phyloP scores from a whole-genome alignment of 2,797 vertebrate genomes.

The Centroberyx gerrardi region DNA sequence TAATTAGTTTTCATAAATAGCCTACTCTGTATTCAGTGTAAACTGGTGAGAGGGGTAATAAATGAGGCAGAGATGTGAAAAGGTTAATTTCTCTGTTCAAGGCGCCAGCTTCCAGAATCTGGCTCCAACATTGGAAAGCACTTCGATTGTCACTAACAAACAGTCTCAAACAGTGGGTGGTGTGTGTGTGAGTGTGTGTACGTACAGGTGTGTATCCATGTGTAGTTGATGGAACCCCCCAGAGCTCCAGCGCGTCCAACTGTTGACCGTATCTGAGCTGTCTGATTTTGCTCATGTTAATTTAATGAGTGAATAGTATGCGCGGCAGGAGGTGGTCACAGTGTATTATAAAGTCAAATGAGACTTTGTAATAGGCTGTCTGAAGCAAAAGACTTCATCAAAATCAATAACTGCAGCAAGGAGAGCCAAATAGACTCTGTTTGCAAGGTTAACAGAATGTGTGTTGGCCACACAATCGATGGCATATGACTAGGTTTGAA shows the following conservation, averaged over 20 bases:
- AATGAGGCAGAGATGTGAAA: not conserved
- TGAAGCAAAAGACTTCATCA: conserved; percentile 63
- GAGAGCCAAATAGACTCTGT: conserved; percentile 41
- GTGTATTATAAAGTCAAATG: conserved; percentile 67
- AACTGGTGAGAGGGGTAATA: not conserved
- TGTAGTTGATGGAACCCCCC: conserved; percentile 50
- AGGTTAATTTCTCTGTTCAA: conserved; percentile 14
- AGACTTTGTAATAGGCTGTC: conserved; percentile 64
- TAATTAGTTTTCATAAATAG: not conserved
- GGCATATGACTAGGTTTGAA: conserved; percentile 42
- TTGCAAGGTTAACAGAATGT: conserved; percentile 46
- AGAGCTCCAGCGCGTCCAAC: conserved; percentile 45
- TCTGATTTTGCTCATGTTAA: conserved; percentile 65
- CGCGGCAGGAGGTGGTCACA: conserved; percentile 62
- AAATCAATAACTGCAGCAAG: conserved; percentile 69
- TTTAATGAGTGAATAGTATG: conserved; percentile 68
- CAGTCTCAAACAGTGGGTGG: conserved; percentile 12
- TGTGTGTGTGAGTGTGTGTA: conserved; percentile 8
- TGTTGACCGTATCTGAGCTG: conserved; percentile 60
- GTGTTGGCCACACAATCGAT: conserved; percentile 38
- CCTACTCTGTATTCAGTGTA: not conserved
- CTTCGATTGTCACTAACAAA: conserved; percentile 51
- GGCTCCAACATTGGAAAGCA: conserved; percentile 40
- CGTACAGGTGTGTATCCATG: conserved; percentile 9
- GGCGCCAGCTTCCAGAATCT: conserved; percentile 25